Evolutionary conservation across 2,888 invertebrate genomes (phyloP).

Genomic region (Drosophila testacea): DNA sequence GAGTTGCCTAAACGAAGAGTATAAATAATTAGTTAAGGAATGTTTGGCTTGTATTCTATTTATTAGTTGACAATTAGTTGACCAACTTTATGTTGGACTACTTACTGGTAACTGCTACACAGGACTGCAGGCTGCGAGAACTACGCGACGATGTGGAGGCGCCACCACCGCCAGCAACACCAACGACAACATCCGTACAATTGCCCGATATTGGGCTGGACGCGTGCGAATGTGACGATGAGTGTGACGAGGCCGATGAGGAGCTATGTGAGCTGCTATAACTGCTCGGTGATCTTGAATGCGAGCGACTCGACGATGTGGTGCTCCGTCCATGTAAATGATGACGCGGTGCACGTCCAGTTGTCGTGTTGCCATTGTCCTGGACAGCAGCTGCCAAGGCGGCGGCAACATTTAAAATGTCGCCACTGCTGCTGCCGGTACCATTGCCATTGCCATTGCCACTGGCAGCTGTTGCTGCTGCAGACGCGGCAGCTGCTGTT

Average conservation of each 20-base stretch:
- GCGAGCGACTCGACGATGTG: slow-evolving; percentile 87
- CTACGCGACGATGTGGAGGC: slow-evolving; percentile 58
- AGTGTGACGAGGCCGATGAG: slow-evolving; percentile 81
- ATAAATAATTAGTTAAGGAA: background rate
- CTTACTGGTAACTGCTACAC: slow-evolving; percentile 84
- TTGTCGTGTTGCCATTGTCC: slow-evolving; percentile 50
- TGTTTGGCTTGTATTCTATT: too few species aligned
- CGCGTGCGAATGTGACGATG: slow-evolving; percentile 84
- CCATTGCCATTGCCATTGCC: slow-evolving; percentile 69
- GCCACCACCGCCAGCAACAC: slow-evolving; percentile 39
- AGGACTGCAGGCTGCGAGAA: slow-evolving; percentile 85
- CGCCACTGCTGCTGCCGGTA: slow-evolving; percentile 64
- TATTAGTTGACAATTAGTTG: too few species aligned
- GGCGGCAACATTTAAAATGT: slow-evolving; percentile 83
- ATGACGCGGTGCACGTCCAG: slow-evolving; percentile 62
- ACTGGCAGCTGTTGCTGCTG: slow-evolving; percentile 31
- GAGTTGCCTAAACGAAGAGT: slow-evolving; percentile 62
- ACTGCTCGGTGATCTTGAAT: slow-evolving; percentile 86
- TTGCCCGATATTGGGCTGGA: slow-evolving; percentile 84
- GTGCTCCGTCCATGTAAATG: slow-evolving; percentile 85
- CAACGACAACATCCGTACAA: slow-evolving; percentile 73
- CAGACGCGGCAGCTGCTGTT: slow-evolving; percentile 39
- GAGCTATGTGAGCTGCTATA: slow-evolving; percentile 85
- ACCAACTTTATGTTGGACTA: slow-evolving; percentile 2
- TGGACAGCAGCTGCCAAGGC: slow-evolving; percentile 65